Evolutionary conservation across 2,113 vertebrate species (phyloP).

Genomic region (Oncorhynchus mykiss): DNA sequence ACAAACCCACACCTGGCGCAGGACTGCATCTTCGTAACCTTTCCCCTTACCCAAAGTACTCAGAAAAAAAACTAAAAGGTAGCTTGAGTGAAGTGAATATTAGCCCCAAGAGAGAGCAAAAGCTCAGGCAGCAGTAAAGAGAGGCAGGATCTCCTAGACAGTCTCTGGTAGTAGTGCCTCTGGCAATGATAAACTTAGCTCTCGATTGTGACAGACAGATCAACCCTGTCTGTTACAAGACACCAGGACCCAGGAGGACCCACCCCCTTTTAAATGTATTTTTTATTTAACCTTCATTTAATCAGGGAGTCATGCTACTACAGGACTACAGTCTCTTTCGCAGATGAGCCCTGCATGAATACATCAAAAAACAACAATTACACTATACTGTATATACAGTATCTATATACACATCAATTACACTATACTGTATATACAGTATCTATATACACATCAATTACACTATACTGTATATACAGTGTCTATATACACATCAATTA

Average conservation of each 20-base stretch:
- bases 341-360: too few species aligned
- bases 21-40: conserved; percentile 68
- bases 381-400: too few species aligned
- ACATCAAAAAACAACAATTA: too few species aligned
- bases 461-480: too few species aligned
- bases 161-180: conserved; percentile 36
- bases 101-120: conserved; percentile 5
- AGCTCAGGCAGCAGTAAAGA: not conserved
- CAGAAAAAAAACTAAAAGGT: conserved; percentile 16
- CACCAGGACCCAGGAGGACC: conserved; percentile 49
- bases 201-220: conserved; percentile 50
- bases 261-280: conserved; percentile 24
- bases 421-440: too few species aligned
- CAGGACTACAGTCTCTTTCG: too few species aligned
- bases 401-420: too few species aligned
- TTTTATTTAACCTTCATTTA: too few species aligned
- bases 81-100: conserved; percentile 7
- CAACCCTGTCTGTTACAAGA: conserved; percentile 64
- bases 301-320: too few species aligned
- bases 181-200: conserved; percentile 69
- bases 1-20: conserved; percentile 93
- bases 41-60: conserved; percentile 37
- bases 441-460: too few species aligned
- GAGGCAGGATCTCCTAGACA: conserved; percentile 42
- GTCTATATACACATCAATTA: too few species aligned